Base-by-base conservation (phyloP, 2,113 vertebrate species). In the Columba janthina region DNA sequence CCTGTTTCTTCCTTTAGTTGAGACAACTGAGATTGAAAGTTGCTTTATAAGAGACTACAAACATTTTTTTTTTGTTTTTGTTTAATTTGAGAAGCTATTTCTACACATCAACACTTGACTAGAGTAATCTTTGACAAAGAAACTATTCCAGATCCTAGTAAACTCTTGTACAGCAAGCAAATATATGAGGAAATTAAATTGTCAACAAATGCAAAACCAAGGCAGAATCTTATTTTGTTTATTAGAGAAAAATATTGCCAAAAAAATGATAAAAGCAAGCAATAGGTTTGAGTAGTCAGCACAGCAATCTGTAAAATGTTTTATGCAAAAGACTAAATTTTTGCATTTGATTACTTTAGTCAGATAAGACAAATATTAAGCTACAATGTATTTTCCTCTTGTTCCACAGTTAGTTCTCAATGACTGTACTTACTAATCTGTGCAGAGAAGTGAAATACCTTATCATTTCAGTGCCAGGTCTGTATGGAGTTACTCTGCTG, bases 101-200 rank as follows among this genome's bases (percentile, higher is more conserved):
- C 76, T 69, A 65, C 57, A 90, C 92, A 90, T 86, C 69, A 78
- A 44, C 26, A 48, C 29, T 88, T 91, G 73, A 92, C 79, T 89
- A 81, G 62, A 92, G 81, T 83, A 90, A 96, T 95, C 75, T 70
- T 64, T 90, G 89, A 83, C 66, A 96, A 86, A 81, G 84, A 96
- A 84, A 64, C 81, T 89, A 78, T 80, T 51, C 62, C 53, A 85
- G 38, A 89, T 76, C 72, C 32, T 92, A 92, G 96, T 90, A 90
- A 92, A 82, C 58, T 90, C 85, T 96, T 46, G 11, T 73, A 89
- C 34, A 62, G 69, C 64, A 91, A 93, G 80, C 28, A 85, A 78
- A 90, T 69, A 60, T n/a, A 90, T 19, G 29, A 88, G 79, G n/a
- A 88, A 88, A 74, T 85, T 58, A 73, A 87, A 93, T 93, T 72